Conservation (phyloP, 2,888 invertebrate genomes). For the Apomyelois bistriatella region DNA sequence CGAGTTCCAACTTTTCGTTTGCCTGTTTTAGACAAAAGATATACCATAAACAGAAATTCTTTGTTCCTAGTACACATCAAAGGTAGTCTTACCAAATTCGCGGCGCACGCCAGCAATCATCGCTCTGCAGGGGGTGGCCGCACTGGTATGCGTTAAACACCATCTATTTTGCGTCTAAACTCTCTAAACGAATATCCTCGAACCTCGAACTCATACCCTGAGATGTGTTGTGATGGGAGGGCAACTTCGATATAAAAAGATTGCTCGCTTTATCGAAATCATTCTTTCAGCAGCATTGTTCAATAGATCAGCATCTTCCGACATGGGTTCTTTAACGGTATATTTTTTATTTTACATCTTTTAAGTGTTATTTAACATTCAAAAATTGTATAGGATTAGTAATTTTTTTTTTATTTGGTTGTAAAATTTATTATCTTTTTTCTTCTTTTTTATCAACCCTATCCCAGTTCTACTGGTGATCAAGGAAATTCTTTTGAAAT, state of each 20-base stretch:
- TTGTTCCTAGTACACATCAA: not conserved
- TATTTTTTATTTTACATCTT: conserved; percentile 2
- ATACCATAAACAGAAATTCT: not conserved
- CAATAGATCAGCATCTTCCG: conserved; percentile 20
- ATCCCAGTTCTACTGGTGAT: too few relatives aligned
- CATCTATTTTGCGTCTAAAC: not conserved
- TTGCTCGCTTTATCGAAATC: conserved; percentile 34
- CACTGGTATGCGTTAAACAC: conserved; percentile 31
- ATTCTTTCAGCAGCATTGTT: conserved; percentile 34
- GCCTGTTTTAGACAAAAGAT: not conserved
- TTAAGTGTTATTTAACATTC: not conserved
- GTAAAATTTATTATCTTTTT: too few relatives aligned
- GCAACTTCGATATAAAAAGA: conserved; percentile 48
- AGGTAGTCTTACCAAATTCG: conserved; percentile 15
- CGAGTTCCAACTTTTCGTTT: not conserved
- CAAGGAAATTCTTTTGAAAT: too few relatives aligned
- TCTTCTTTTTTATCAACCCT: too few relatives aligned
- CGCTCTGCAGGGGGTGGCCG: conserved; percentile 44
- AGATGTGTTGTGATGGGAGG: conserved; percentile 41
- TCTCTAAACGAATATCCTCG: conserved; percentile 7
- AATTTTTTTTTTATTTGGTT: too few relatives aligned
- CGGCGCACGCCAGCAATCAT: conserved; percentile 33
- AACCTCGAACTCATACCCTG: conserved; percentile 24
- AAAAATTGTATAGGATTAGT: too few relatives aligned
- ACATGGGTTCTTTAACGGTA: conserved; percentile 37